Evolutionary conservation across 2,113 vertebrate species (phyloP).

Genomic region (Tautogolabrus adspersus): DNA sequence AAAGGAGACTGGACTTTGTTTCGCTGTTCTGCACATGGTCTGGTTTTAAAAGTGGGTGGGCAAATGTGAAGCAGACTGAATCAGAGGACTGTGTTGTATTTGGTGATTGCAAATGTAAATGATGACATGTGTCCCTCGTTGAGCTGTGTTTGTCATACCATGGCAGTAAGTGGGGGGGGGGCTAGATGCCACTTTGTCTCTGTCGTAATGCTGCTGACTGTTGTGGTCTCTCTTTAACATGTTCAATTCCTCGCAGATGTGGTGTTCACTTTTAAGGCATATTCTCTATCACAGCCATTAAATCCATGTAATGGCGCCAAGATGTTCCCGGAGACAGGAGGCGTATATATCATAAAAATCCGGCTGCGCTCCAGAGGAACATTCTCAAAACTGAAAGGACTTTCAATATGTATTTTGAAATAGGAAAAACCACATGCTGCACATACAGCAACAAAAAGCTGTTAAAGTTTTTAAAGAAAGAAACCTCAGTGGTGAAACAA

Average conservation of each 20-base stretch:
- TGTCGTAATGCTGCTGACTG: conserved; percentile 75
- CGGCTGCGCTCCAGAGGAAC: conserved; percentile 54
- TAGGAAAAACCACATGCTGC: conserved; percentile 31
- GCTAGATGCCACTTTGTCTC: conserved; percentile 73
- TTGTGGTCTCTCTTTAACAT: conserved; percentile 77
- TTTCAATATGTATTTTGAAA: conserved; percentile 35
- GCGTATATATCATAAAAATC: conserved; percentile 43
- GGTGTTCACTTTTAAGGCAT: conserved; percentile 77
- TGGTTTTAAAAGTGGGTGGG: not conserved
- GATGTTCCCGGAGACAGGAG: conserved; percentile 73
- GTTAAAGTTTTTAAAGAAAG: conserved; percentile 29
- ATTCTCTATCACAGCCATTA: conserved; percentile 78
- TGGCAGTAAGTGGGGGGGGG: not conserved
- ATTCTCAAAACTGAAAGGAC: conserved; percentile 33
- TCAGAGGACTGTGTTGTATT: conserved; percentile 14
- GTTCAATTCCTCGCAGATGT: conserved; percentile 81
- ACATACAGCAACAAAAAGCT: conserved; percentile 33
- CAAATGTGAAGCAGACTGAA: conserved; percentile 15
- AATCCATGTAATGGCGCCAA: conserved; percentile 76
- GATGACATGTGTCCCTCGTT: conserved; percentile 21
- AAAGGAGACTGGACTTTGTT: not conserved
- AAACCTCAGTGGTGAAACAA: conserved; percentile 47
- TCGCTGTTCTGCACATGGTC: not conserved
- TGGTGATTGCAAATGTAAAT: conserved; percentile 31
- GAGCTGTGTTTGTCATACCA: conserved; percentile 43